Conservation (phyloP, 2,113 vertebrate genomes). For the Dasyprocta punctata region DNA sequence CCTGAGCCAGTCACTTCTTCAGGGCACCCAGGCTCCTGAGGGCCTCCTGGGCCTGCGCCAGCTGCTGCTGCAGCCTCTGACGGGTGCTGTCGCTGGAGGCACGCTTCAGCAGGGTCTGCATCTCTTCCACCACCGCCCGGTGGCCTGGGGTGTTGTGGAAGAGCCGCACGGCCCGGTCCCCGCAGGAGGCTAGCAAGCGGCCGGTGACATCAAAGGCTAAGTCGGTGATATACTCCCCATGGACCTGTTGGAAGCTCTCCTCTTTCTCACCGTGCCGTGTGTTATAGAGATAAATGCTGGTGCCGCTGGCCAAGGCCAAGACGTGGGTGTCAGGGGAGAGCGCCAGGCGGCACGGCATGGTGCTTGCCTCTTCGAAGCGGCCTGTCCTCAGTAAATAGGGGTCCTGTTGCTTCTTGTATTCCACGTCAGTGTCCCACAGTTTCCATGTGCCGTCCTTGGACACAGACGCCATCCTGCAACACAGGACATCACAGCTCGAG, state of each 20-base stretch:
- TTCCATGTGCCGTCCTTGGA: constrained; percentile 98
- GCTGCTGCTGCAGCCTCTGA: constrained; percentile 94
- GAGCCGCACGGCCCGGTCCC: constrained; percentile 91
- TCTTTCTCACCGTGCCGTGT: constrained; percentile 88
- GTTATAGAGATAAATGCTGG: constrained; percentile 88
- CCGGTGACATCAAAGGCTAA: constrained; percentile 92
- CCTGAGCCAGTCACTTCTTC: constrained; percentile 74
- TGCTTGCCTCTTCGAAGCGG: constrained; percentile 81
- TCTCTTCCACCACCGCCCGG: constrained; percentile 92
- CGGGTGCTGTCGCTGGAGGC: constrained; percentile 90
- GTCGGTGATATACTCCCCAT: constrained; percentile 87
- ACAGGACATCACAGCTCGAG: neutral
- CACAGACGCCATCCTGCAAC: constrained; percentile 93
- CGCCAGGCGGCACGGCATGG: constrained; percentile 87
- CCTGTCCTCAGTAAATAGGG: constrained; percentile 93
- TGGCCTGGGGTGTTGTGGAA: constrained; percentile 94
- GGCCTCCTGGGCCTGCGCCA: constrained; percentile 88
- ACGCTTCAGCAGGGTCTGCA: constrained; percentile 92
- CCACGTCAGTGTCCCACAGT: constrained; percentile 96
- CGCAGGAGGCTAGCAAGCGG: constrained; percentile 92
- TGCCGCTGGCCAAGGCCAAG: constrained; percentile 89
- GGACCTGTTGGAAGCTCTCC: constrained; percentile 89
- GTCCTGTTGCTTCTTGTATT: constrained; percentile 98
- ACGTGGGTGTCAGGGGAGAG: constrained; percentile 92
- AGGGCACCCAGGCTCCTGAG: constrained; percentile 87